phyloP scores from a whole-genome alignment of 1,140 invertebrate species.

The Drosophila jambulina region DNA sequence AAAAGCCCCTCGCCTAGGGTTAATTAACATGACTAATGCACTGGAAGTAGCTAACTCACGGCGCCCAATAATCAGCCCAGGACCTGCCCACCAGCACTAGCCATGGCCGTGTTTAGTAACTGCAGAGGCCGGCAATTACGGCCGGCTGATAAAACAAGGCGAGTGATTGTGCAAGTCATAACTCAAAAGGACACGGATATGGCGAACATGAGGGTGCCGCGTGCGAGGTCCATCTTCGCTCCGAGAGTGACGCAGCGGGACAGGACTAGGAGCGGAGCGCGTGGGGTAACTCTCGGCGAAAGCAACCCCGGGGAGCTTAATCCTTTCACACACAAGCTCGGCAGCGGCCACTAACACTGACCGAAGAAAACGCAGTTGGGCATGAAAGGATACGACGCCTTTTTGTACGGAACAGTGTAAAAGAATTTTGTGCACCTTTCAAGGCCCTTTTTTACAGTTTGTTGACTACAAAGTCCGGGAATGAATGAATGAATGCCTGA shows the following conservation, averaged over 20 bases:
- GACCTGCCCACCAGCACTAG: slow-evolving; percentile 5
- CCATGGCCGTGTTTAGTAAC: slow-evolving; percentile 5
- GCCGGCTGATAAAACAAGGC: slow-evolving; percentile 63
- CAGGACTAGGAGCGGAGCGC: slow-evolving; percentile 14
- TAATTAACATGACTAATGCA: slow-evolving; percentile 79
- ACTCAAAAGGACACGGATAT: slow-evolving; percentile 65
- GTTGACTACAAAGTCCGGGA: slow-evolving; percentile 55
- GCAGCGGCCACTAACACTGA: slow-evolving; percentile 63
- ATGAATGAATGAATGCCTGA: slow-evolving; percentile 50
- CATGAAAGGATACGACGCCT: slow-evolving; percentile 71
- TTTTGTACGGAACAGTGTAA: slow-evolving; percentile 64
- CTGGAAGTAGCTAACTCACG: slow-evolving; percentile 58
- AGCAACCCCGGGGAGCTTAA: slow-evolving; percentile 15
- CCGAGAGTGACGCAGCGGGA: slow-evolving; percentile 50
- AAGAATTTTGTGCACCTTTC: slow-evolving; percentile 81
- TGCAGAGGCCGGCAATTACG: slow-evolving; percentile 35
- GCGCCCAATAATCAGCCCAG: slow-evolving; percentile 44
- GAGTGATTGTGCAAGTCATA: slow-evolving; percentile 75
- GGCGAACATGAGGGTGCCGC: slow-evolving; percentile 35
- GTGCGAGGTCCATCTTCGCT: slow-evolving; percentile 58
- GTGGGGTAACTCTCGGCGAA: slow-evolving; percentile 22
- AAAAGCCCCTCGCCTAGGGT: slow-evolving; percentile 51
- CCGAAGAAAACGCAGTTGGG: slow-evolving; percentile 72
- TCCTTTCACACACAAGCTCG: slow-evolving; percentile 34
- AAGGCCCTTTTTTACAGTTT: slow-evolving; percentile 72